phyloP scores from a whole-genome alignment of 2,797 vertebrate genomes.

The Syndactyla subalaris region DNA sequence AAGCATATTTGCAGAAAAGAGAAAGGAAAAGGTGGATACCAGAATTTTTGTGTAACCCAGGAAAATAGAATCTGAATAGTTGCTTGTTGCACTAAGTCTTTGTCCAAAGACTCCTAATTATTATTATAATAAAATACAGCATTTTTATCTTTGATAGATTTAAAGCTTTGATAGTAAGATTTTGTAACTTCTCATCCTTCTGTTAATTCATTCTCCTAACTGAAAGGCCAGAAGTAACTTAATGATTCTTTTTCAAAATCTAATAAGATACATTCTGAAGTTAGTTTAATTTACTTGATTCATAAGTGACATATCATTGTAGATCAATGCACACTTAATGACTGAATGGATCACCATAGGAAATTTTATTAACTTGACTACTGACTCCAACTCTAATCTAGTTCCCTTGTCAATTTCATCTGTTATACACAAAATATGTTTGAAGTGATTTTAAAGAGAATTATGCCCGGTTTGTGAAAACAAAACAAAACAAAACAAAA shows the following conservation, averaged over 20 bases:
- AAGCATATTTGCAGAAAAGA: not conserved
- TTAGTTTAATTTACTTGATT: constrained; percentile 30
- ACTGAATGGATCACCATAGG: not conserved
- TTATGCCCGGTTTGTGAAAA: not conserved
- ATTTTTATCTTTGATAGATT: constrained; percentile 2
- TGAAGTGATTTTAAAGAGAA: not conserved
- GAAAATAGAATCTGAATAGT: not conserved
- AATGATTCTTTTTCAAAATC: not conserved
- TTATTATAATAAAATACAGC: not conserved
- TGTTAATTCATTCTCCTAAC: not conserved
- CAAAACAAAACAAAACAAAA: not conserved
- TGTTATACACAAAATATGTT: not conserved
- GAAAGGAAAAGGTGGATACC: not conserved
- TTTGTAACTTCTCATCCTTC: not conserved
- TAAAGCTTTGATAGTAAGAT: not conserved
- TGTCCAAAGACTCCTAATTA: not conserved
- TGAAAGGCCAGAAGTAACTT: constrained; percentile 23
- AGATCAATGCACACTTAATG: not conserved
- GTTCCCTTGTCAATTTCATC: not conserved
- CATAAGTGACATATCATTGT: not conserved
- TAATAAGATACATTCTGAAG: not conserved
- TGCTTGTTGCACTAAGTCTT: not conserved
- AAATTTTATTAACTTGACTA: constrained; percentile 15
- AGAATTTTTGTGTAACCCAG: not conserved
- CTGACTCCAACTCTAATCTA: not conserved